Base-by-base conservation (phyloP, 1,140 invertebrate species). In the Nebria ingens region DNA sequence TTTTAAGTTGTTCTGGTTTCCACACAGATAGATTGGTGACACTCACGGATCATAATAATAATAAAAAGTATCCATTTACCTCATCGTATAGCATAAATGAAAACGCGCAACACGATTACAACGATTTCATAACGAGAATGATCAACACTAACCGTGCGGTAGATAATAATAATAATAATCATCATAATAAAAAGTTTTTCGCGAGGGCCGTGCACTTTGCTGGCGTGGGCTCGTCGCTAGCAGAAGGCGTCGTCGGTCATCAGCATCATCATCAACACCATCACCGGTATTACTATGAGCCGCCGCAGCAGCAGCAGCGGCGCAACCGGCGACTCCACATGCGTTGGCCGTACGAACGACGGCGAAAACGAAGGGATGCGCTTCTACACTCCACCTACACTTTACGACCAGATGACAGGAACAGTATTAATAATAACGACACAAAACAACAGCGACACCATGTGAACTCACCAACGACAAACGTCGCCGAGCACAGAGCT, bases 1-100 rank as follows among this genome's bases (percentile, higher is more conserved):
- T 68, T 62, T 63, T 67, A 56, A 66, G 65, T 65, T 70, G 68
- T 65, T 68, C 65, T 56, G 67, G 62, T 64, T 68, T 68, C 68
- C 68, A 62, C 66, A 68, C 65, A 63, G 67, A 70, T 68, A 65
- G 60, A 56, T 15, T 20, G 49, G 55, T 40, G 25, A 34, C 19
- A 17, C 15, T 45, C 6, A 45, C 40, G 6, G 40, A 45, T 17
- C 40, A 45, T 12, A 45, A 34, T n/a, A n/a, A 13, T 29, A 29
- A 29, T 45, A 45, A 45, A 45, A 45, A 45, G 15, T 45, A 45
- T 45, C 40, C 40, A 45, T 45, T 45, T 45, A 45, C 40, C 40
- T 45, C 40, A 45, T 45, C 40, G 40, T 45, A 45, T 45, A 45
- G 40, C 17, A 12, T 45, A 6, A 45, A 45, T 45, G 40, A 45